A percentile compares a stretch with the other conserved stretches of the same genome.
Evolutionary conservation across 2,888 invertebrate genomes (phyloP).

Genomic region (Heliconius sara): DNA sequence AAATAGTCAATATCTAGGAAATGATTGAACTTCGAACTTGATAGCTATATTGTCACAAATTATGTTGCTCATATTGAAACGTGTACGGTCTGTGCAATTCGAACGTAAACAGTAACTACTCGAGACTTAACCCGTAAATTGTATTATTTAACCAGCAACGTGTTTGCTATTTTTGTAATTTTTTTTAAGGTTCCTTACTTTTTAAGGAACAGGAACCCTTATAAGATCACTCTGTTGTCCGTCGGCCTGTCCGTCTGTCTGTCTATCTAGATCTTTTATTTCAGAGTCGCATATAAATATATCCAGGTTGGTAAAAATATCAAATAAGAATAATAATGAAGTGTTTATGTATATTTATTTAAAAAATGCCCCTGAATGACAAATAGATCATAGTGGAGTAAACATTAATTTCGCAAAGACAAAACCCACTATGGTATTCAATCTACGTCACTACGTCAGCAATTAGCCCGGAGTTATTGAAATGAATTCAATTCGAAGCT

Average conservation of each 20-base stretch:
- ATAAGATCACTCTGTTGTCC: no score
- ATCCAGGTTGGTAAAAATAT: no score
- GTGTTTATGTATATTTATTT: no score
- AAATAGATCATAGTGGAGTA: not conserved
- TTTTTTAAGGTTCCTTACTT: no score
- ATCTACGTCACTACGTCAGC: slow-evolving; percentile 55
- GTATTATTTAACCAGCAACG: not conserved
- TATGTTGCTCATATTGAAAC: not conserved
- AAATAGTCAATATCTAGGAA: no score
- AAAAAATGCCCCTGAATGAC: no score
- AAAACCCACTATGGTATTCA: slow-evolving; percentile 42
- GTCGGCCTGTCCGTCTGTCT: no score
- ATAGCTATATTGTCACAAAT: slow-evolving; percentile 3
- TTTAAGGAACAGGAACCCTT: no score
- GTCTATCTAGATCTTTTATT: no score
- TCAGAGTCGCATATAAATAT: no score
- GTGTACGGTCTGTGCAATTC: not conserved
- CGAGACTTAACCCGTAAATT: not conserved
- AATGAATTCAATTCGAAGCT: slow-evolving; percentile 63
- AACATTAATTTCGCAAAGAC: slow-evolving; percentile 41
- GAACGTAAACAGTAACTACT: slow-evolving; percentile 16
- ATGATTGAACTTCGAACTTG: no score
- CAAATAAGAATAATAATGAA: no score
- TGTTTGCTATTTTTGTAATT: not conserved
- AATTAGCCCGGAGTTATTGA: slow-evolving; percentile 60